phyloP scores from a whole-genome alignment of 2,888 invertebrate species.

The Miltochrista miniata region DNA sequence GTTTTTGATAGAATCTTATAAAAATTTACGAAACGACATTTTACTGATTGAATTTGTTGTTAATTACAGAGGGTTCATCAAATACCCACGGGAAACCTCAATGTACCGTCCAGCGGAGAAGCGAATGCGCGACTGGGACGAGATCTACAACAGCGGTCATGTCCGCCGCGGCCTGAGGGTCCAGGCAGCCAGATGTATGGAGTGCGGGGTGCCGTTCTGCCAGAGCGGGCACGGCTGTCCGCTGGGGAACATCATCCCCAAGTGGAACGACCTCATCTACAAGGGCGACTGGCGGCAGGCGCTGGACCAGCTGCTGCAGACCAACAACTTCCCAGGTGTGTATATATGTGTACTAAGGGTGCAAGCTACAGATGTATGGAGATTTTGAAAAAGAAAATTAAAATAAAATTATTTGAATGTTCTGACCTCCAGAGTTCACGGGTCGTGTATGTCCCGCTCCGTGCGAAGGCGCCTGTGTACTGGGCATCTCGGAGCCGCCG shows the following conservation, averaged over 20 bases:
- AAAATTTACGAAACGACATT: too few relatives aligned
- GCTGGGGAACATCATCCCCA: constrained; percentile 98
- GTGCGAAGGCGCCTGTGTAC: constrained; percentile 98
- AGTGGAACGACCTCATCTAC: constrained; percentile 99
- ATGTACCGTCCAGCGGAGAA: constrained; percentile 94
- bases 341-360: too few relatives aligned
- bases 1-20: too few relatives aligned
- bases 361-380: too few relatives aligned
- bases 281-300: constrained; percentile 97
- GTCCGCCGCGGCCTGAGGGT: constrained; percentile 94
- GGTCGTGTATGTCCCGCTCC: constrained; percentile 98
- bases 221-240: constrained; percentile 94
- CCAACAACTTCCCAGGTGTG: constrained; percentile 97
- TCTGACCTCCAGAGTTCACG: constrained; percentile 87
- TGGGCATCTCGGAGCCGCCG: constrained; percentile 97
- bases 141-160: constrained; percentile 94
- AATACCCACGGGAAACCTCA: constrained; percentile 95
- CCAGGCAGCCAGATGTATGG: constrained; percentile 99
- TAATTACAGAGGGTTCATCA: constrained; percentile 92
- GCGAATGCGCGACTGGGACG: constrained; percentile 97
- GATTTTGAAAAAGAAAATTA: too few relatives aligned
- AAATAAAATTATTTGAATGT: too few relatives aligned
- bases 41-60: too few relatives aligned
- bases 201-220: constrained; percentile 99
- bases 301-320: constrained; percentile 95